phyloP scores from a whole-genome alignment of 1,140 invertebrate species.

The Bombus pascuorum region DNA sequence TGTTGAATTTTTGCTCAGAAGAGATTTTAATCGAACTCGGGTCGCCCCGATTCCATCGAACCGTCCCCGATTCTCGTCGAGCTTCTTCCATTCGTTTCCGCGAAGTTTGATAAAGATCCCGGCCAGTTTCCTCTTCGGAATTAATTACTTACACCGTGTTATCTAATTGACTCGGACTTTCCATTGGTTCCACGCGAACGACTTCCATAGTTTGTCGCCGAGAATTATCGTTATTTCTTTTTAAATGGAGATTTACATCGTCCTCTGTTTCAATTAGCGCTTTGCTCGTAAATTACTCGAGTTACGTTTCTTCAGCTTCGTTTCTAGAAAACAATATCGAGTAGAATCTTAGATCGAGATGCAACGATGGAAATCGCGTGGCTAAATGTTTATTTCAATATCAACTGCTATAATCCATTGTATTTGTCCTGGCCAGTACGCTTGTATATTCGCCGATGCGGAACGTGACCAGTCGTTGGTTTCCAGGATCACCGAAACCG shows the following conservation, averaged over 20 bases:
- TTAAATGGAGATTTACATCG: background rate
- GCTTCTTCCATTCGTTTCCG: background rate
- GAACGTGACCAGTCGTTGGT: slow-evolving; percentile 69
- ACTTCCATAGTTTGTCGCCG: background rate
- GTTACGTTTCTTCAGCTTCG: background rate
- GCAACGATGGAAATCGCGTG: background rate
- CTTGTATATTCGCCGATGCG: slow-evolving; percentile 51
- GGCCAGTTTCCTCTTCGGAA: background rate
- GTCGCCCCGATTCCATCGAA: background rate
- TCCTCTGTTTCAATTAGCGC: background rate
- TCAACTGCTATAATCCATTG: slow-evolving; percentile 58
- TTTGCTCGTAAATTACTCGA: too few species aligned
- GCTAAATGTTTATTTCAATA: slow-evolving; percentile 73
- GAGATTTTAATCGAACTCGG: background rate
- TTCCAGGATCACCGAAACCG: slow-evolving; percentile 65
- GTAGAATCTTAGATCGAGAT: background rate
- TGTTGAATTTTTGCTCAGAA: background rate
- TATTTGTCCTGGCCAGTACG: slow-evolving; percentile 67
- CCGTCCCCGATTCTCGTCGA: background rate
- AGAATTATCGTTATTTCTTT: background rate
- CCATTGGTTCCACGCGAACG: background rate
- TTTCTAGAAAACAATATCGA: background rate
- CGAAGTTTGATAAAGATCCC: background rate
- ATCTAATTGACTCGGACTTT: background rate
- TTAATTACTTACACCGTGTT: background rate